Evolutionary conservation across 2,113 vertebrate species (phyloP).

Genomic region (Chlorocebus sabaeus): DNA sequence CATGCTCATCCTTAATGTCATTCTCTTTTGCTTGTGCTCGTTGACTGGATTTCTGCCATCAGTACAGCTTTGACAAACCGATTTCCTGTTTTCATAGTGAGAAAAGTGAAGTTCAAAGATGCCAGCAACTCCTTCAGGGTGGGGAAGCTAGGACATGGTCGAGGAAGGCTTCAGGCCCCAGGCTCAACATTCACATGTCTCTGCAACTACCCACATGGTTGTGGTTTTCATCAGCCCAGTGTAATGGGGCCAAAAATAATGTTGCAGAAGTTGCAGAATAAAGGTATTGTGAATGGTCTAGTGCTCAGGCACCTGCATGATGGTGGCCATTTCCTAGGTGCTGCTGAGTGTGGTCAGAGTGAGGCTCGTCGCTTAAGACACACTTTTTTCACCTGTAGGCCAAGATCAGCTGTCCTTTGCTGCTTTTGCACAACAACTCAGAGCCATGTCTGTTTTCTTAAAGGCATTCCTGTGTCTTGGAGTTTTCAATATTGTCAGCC

Average conservation of each 20-base stretch:
- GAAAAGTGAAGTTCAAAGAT: not conserved
- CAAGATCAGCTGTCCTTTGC: not conserved
- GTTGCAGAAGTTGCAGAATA: not conserved
- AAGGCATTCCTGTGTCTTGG: not conserved
- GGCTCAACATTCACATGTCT: not conserved
- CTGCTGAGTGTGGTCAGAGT: too few species aligned
- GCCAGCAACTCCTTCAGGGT: not conserved
- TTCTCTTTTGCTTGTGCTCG: not conserved
- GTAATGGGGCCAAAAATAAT: not conserved
- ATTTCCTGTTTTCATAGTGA: not conserved
- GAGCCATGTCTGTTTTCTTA: not conserved
- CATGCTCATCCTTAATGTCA: not conserved
- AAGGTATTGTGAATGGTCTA: not conserved
- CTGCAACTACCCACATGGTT: not conserved
- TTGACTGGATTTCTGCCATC: not conserved
- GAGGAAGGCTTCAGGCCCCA: not conserved
- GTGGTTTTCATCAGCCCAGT: not conserved
- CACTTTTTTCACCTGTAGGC: not conserved
- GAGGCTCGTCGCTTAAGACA: not conserved
- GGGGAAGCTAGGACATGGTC: accelerated
- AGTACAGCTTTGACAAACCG: not conserved
- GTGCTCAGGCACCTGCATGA: not conserved
- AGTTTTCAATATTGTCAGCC: not conserved
- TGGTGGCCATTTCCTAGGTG: not conserved
- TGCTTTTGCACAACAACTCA: not conserved